phyloP scores from a whole-genome alignment of 2,888 invertebrate genomes.

The Linyphia triangularis region DNA sequence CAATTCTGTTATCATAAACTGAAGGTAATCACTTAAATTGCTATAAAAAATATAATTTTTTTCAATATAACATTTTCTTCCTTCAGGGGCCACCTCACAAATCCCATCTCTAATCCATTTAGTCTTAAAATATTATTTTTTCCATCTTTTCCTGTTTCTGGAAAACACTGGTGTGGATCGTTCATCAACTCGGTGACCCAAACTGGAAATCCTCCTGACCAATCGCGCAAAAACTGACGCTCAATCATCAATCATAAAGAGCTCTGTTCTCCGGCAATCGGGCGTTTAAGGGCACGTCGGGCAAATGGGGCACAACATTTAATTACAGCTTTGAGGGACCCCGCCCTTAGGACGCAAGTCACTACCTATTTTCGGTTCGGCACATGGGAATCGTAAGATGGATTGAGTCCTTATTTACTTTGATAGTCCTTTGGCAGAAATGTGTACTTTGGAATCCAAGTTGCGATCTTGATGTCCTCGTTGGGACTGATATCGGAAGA shows the following conservation, averaged over 20 bases:
- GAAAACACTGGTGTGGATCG: not conserved
- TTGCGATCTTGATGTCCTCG: not conserved
- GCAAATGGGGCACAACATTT: constrained; percentile 48
- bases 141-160: constrained; percentile 21
- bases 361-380: constrained; percentile 63
- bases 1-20: too few species aligned
- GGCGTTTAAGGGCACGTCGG: not conserved
- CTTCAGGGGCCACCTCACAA: not conserved
- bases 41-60: too few species aligned
- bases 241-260: constrained; percentile 17
- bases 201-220: constrained; percentile 32
- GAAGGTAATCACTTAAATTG: too few species aligned
- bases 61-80: not conserved
- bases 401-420: constrained; percentile 57
- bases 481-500: not conserved
- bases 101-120: not conserved
- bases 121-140: not conserved
- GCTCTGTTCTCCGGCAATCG: not conserved
- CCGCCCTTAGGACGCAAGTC: constrained; percentile 55
- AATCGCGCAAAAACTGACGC: constrained; percentile 8
- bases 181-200: constrained; percentile 32
- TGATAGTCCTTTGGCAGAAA: constrained; percentile 34
- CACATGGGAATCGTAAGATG: constrained; percentile 57
- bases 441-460: not conserved
- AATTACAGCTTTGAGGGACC: constrained; percentile 38